A percentile compares a stretch with the other conserved stretches of the same genome.
Conservation (phyloP, 2,113 vertebrate species). For the Lycaon pictus region DNA sequence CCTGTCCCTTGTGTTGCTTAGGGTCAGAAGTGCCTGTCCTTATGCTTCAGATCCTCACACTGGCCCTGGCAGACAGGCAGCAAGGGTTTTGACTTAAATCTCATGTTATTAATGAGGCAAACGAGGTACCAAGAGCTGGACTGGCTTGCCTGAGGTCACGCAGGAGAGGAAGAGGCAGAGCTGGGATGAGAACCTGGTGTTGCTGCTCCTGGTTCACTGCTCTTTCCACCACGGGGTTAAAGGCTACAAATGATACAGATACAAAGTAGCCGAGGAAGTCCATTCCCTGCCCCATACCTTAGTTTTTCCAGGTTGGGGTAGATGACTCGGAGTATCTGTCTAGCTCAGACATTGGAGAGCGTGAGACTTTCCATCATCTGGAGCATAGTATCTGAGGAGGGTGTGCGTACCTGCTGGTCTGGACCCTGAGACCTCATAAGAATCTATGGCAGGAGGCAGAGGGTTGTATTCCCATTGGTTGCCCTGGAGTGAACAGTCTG, state of each 20-base stretch:
- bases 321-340: neutral
- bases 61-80: neutral
- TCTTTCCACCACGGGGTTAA: neutral
- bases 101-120: neutral
- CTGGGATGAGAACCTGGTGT: neutral
- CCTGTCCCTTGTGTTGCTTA: neutral
- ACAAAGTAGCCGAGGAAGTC: neutral
- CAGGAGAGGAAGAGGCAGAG: neutral
- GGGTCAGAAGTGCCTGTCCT: neutral
- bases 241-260: neutral
- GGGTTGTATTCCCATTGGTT: neutral
- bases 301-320: neutral
- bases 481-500: neutral
- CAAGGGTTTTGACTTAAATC: neutral
- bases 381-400: neutral
- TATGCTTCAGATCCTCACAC: neutral
- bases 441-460: neutral
- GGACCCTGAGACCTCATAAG: neutral
- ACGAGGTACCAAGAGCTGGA: neutral
- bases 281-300: too few relatives aligned
- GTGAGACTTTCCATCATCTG: neutral
- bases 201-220: neutral
- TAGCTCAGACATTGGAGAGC: neutral
- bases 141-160: neutral
- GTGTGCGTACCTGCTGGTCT: neutral